Percentiles rank a stretch among this genome's conserved stretches.
Conservation (phyloP, 1,140 invertebrate genomes). For the Aphelenchoides avenae region DNA sequence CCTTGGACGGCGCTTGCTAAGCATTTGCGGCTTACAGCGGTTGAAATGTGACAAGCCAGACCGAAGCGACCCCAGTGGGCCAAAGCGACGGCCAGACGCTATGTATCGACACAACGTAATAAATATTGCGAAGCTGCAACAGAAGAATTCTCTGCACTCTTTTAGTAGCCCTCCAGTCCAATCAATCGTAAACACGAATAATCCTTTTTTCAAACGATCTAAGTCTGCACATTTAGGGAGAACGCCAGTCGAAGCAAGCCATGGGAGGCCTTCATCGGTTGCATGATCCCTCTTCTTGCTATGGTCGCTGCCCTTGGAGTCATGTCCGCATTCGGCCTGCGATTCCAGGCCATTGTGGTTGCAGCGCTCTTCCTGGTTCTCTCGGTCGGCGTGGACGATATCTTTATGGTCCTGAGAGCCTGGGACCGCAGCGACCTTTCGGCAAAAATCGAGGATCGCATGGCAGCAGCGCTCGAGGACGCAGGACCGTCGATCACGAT, state of each 20-base stretch:
- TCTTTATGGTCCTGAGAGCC: constrained; percentile 69
- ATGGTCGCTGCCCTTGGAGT: constrained; percentile 49
- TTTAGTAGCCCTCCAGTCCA: too few species aligned
- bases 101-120: too few species aligned
- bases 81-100: too few species aligned
- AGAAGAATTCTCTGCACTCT: too few species aligned
- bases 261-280: constrained; percentile 54
- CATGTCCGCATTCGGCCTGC: constrained; percentile 37
- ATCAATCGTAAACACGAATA: neutral
- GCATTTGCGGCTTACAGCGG: too few species aligned
- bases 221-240: constrained; percentile 22
- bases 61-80: too few species aligned
- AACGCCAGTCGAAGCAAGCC: constrained; percentile 46
- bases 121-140: too few species aligned
- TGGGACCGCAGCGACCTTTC: constrained; percentile 72
- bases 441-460: constrained; percentile 78
- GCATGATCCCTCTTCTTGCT: constrained; percentile 52
- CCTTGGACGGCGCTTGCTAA: too few species aligned
- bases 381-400: constrained; percentile 56
- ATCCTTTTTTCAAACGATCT: neutral
- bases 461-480: constrained; percentile 80
- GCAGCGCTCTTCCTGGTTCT: constrained; percentile 57
- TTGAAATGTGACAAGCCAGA: too few species aligned
- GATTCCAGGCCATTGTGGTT: constrained; percentile 54
- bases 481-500: constrained; percentile 94